Base-by-base conservation (phyloP, 2,888 invertebrate genomes). In the Pyrgus malvae region DNA sequence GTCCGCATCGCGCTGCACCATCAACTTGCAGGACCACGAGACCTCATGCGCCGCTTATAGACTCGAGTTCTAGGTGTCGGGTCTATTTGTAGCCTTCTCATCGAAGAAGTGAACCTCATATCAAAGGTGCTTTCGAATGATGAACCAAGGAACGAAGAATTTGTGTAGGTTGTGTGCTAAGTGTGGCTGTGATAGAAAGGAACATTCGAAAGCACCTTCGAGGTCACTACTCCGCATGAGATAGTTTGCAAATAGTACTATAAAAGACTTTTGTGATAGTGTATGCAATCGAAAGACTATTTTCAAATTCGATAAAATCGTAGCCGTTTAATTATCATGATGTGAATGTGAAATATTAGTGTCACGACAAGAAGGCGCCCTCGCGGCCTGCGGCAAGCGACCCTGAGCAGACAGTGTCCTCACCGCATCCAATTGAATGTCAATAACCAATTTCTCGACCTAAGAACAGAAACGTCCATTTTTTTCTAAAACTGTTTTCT, bases 41-140 rank as follows among this genome's bases (percentile, higher is more conserved):
- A 98, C 98, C 48, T 98, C 98, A 68, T 99, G 98, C 91, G 97
- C 98, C 66, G 99, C 99, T 69, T 99, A 98, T 85, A 94, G 99
- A 84, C 94, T 99, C 71, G 99, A 99, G 91, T 98, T 99, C 93
- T 99, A 96, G 94, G 93, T 92, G 90, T 91, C 92, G 91, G 93
- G 93, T 80, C 92, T 93, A 92, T 92, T 93, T 91, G 92, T 93
- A 81, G 91, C 92, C 66, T 93, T 93, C 91, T 92, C 93, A 84
- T 81, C 89, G 80, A 80, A 85, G 76, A 81, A 88, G 83, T 88
- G 68, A 85, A 66, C 70, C 72, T 64, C 63, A 31, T 11, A 17
- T 7, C 17, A 41, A 57, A 54, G 64, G 66, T 74, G 74, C 73
- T 72, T 69, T 69, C 70, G 77, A 73, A 69, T 67, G 75, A 61